A percentile compares a stretch with the other conserved stretches of the same genome.
phyloP scores from a whole-genome alignment of 1,140 invertebrate genomes.

The Drosophila trapezifrons region DNA sequence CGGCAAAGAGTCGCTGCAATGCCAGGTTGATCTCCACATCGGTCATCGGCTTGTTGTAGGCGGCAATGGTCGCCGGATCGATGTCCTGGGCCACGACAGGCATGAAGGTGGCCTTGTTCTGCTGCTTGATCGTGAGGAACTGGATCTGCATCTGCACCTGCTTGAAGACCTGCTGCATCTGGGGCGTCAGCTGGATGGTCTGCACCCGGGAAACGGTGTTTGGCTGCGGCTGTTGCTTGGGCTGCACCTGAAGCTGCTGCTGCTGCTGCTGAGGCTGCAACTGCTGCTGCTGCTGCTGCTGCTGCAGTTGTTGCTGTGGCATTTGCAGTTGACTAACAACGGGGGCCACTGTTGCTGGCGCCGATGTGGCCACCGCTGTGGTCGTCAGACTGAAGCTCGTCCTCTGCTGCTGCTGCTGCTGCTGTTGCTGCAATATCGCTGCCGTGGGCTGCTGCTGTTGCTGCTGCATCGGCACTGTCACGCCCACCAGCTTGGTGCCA shows the following conservation, averaged over 20 bases:
- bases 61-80: slow-evolving; percentile 68
- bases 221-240: slow-evolving; percentile 56
- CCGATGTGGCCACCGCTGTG: slow-evolving; percentile 34
- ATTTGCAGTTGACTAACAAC: slow-evolving; percentile 47
- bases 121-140: slow-evolving; percentile 85
- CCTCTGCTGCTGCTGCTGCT: slow-evolving; percentile 48
- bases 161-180: slow-evolving; percentile 87
- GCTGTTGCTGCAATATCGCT: slow-evolving; percentile 49
- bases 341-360: slow-evolving; percentile 18
- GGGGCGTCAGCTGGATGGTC: slow-evolving; percentile 87
- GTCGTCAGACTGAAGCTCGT: slow-evolving; percentile 49
- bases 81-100: slow-evolving; percentile 65
- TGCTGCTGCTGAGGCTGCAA: slow-evolving; percentile 59
- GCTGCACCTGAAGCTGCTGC: slow-evolving; percentile 18
- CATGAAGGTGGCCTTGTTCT: slow-evolving; percentile 71
- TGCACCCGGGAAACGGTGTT: slow-evolving; percentile 85
- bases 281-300: slow-evolving; percentile 85
- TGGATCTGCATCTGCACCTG: slow-evolving; percentile 87
- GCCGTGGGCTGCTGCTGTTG: slow-evolving; percentile 61
- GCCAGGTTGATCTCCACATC: slow-evolving; percentile 84
- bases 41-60: slow-evolving; percentile 81
- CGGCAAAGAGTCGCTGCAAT: slow-evolving; percentile 86
- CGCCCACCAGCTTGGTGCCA: slow-evolving; percentile 85
- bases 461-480: slow-evolving; percentile 82
- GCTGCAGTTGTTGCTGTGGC: slow-evolving; percentile 49